A percentile compares a stretch with the other conserved stretches of the same genome.
phyloP scores from a whole-genome alignment of 2,888 invertebrate genomes.

The Cheilosia scutellata region DNA sequence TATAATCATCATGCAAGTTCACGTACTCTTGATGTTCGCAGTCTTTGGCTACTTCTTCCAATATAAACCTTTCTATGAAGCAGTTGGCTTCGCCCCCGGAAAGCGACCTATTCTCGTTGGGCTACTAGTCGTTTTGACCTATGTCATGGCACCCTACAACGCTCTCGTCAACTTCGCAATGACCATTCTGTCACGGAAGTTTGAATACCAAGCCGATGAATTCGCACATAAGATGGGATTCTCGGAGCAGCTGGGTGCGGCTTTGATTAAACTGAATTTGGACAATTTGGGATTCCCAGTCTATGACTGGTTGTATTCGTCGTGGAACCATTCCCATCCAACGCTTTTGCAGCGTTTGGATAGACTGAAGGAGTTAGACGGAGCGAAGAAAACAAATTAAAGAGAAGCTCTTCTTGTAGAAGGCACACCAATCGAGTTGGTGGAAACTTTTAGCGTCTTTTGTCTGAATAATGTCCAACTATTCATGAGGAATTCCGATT shows the following conservation, averaged over 20 bases:
- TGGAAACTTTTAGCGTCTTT: slow-evolving; percentile 1
- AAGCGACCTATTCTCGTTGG: slow-evolving; percentile 96
- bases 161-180: slow-evolving; percentile 93
- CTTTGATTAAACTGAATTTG: slow-evolving; percentile 95
- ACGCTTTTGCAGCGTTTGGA: slow-evolving; percentile 96
- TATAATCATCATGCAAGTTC: slow-evolving; percentile 92
- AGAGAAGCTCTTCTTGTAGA: background rate
- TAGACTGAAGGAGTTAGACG: slow-evolving; percentile 78
- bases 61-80: slow-evolving; percentile 91
- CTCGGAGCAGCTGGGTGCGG: slow-evolving; percentile 90
- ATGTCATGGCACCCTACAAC: slow-evolving; percentile 97
- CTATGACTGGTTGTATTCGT: slow-evolving; percentile 95
- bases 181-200: slow-evolving; percentile 93
- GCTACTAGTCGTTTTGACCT: slow-evolving; percentile 93
- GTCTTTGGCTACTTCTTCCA: slow-evolving; percentile 88
- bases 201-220: slow-evolving; percentile 98
- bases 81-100: slow-evolving; percentile 93
- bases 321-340: slow-evolving; percentile 98
- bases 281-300: slow-evolving; percentile 99
- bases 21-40: slow-evolving; percentile 87
- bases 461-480: background rate
- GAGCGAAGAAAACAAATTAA: slow-evolving; percentile 49
- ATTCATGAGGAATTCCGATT: background rate
- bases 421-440: background rate
- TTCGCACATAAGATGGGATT: slow-evolving; percentile 94